Conservation (phyloP, 2,113 vertebrate species). For the Limnothrissa miodon region DNA sequence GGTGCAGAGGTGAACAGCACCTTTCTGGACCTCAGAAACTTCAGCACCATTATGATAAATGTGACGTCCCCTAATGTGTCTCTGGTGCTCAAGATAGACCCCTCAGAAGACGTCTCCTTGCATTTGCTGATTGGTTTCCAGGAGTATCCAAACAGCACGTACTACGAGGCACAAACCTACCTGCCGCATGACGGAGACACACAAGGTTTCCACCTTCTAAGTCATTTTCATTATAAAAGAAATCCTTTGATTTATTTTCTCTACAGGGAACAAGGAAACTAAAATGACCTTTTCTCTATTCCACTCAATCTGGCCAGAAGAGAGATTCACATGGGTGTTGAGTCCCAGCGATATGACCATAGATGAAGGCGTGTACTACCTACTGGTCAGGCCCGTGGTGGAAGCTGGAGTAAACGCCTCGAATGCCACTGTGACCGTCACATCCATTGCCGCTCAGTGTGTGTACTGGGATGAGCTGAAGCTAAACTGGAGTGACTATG, state of each 20-base stretch:
- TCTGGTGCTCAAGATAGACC: slow-evolving; percentile 82
- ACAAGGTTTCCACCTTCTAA: slow-evolving; percentile 64
- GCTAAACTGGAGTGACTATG: slow-evolving; percentile 78
- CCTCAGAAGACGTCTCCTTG: slow-evolving; percentile 73
- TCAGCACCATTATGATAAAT: slow-evolving; percentile 80
- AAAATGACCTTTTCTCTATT: slow-evolving; percentile 25
- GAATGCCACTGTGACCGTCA: slow-evolving; percentile 71
- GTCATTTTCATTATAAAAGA: background rate
- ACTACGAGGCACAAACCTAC: slow-evolving; percentile 69
- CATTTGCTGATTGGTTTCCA: slow-evolving; percentile 79
- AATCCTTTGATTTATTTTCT: too few relatives aligned
- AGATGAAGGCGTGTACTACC: slow-evolving; percentile 79
- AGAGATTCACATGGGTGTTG: slow-evolving; percentile 83
- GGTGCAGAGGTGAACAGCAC: slow-evolving; percentile 67
- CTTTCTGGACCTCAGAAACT: slow-evolving; percentile 74
- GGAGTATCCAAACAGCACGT: slow-evolving; percentile 77
- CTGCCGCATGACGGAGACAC: slow-evolving; percentile 63
- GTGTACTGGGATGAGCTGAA: slow-evolving; percentile 85
- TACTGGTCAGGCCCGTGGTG: slow-evolving; percentile 73
- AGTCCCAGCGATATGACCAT: slow-evolving; percentile 72
- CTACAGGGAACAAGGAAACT: background rate
- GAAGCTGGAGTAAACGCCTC: slow-evolving; percentile 65
- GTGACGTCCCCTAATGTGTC: slow-evolving; percentile 74
- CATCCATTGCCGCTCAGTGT: slow-evolving; percentile 82
- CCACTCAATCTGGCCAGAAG: slow-evolving; percentile 63